A percentile compares a stretch with the other conserved stretches of the same genome.
These are phyloP conservation scores for Plumapathes pennacea DNA, from an alignment of 92 coral and sea anemone species.

Conservation along the genomic window DNA sequence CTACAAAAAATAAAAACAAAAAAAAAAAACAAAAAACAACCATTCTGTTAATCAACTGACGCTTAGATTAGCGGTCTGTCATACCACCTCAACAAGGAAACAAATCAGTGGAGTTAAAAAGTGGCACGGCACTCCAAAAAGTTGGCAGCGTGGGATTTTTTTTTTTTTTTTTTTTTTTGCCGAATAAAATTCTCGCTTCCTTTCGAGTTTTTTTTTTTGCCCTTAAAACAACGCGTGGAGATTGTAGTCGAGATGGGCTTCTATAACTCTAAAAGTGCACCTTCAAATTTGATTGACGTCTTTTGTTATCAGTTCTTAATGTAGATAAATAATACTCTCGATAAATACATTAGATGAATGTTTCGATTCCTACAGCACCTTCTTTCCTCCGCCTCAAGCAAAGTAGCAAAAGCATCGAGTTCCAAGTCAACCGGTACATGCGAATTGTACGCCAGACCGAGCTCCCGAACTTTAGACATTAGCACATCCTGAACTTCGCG, in stretches of 20 bases:
- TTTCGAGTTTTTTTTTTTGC: too few species aligned
- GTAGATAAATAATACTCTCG: not conserved
- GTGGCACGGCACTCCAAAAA: too few species aligned
- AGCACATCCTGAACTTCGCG: conserved; percentile 91
- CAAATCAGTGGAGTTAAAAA: too few species aligned
- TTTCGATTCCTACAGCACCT: conserved; percentile 37
- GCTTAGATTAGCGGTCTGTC: too few species aligned
- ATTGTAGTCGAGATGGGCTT: too few species aligned
- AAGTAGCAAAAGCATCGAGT: conserved; percentile 85
- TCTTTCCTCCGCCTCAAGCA: conserved; percentile 89
- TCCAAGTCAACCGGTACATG: conserved; percentile 90
- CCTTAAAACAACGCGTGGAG: too few species aligned
- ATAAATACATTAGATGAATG: not conserved
- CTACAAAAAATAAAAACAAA: conserved; percentile 31
- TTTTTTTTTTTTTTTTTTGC: too few species aligned
- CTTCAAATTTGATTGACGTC: not conserved
- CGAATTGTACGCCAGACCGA: conserved; percentile 93
- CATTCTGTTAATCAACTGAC: too few species aligned
- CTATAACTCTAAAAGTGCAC: too few species aligned
- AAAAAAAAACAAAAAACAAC: not conserved
- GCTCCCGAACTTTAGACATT: conserved; percentile 93
- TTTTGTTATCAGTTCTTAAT: not conserved
- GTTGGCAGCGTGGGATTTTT: too few species aligned
- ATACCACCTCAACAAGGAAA: too few species aligned
- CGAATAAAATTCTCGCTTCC: too few species aligned